Base-by-base conservation (phyloP, 2,113 vertebrate genomes). In the Tringa solitaria region DNA sequence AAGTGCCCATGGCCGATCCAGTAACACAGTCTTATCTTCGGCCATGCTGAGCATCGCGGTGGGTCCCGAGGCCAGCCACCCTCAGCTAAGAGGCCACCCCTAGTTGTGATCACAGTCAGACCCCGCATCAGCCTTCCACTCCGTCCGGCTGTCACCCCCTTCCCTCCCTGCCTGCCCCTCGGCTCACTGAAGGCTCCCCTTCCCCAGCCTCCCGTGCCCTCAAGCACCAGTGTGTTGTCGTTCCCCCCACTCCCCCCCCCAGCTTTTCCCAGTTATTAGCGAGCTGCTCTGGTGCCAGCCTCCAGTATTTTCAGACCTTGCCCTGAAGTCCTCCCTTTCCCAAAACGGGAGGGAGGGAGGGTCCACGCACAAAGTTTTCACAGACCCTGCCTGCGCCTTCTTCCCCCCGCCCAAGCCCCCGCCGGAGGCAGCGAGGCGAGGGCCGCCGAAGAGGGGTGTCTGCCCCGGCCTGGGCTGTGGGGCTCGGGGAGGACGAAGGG, bases 321-420 rank as follows among this genome's bases (percentile, higher is more conserved):
- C 32, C 50, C 32, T 4, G 68, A 76, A 88, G 70, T 28, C 83
- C 84, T 16, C 35, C 35, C 50, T 24, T 30, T 69, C 27, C 70
- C n/a, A 45, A 41, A 77, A 37, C 6, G 20, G 33, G 45, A 43
- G 41, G 17, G 61, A 59, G 6, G 37, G 67, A 87, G 9, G 19
- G 48, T 23, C 33, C 8, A 23, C 4, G 65, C 41, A 51, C 50
- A 85, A 97, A 96, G 85, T 97, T 97, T 89, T 28, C 14, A 50
- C 53, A 60, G 64, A 51, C 15, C 59, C 68, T 77, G 50, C n/a
- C 46, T 8, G 78, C 16, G 35, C 45, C 59, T 35, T n/a, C 41
- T 10, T 17, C 54, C 57, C 57, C 39, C 10, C 28, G 12, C 16
- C 32, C 41, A 33, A 87, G 78, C 37, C 53, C 22, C 35, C 2